These are phyloP conservation scores for Drosophila cognata DNA, from an alignment of 2,888 invertebrate species.

Conservation along the genomic window DNA sequence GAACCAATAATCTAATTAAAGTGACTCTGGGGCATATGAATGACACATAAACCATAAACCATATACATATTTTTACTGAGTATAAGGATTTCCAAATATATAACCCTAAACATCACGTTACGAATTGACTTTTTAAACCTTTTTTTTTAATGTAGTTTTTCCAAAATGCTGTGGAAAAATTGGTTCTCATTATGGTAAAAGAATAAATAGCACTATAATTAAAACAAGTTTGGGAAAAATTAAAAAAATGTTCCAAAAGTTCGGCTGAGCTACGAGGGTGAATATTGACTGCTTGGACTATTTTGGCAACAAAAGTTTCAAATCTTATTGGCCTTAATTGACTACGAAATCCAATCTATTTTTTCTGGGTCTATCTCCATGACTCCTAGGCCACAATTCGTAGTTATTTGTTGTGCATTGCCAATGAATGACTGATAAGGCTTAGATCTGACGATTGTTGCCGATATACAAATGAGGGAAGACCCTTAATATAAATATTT, in stretches of 20 bases:
- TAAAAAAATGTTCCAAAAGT: neutral
- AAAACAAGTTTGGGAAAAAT: neutral
- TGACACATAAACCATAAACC: no score
- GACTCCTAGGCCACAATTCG: neutral
- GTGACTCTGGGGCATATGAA: neutral
- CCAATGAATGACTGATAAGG: neutral
- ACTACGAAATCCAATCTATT: no score
- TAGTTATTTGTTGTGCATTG: rapidly evolving
- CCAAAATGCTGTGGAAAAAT: no score
- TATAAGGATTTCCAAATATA: neutral
- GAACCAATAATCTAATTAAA: neutral
- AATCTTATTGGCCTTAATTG: neutral
- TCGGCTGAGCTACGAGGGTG: neutral
- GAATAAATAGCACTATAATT: neutral
- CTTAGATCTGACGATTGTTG: neutral
- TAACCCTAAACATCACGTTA: neutral
- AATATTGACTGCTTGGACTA: neutral
- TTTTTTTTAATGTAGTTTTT: neutral
- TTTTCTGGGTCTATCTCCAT: neutral
- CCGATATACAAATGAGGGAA: neutral
- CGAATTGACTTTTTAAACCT: neutral
- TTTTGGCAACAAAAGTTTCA: neutral
- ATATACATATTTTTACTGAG: no score
- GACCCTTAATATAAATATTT: neutral
- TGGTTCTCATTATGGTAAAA: neutral